Base-by-base conservation (phyloP, 2,888 invertebrate genomes). In the Andrena bucephala region DNA sequence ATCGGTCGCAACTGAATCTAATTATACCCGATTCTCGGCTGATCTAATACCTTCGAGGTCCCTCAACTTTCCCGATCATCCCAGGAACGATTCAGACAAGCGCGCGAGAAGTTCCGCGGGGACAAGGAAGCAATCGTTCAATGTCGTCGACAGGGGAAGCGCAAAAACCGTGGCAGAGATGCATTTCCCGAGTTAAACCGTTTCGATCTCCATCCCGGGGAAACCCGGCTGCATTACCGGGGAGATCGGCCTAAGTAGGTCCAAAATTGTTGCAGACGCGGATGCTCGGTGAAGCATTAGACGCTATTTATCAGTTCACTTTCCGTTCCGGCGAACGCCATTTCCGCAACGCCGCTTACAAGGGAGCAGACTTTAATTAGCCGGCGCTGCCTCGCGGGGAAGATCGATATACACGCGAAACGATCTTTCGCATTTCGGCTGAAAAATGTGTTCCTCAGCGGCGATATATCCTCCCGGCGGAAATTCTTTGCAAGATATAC, bases 251-350 rank as follows among this genome's bases (percentile, higher is more conserved):
- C 65, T 74, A 81, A 78, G 78, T 85, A 81, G 81, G 72, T 73
- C 73, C 76, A 67, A 75, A 86, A 86, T 88, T 88, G 78, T 70
- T 85, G 67, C 62, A 60, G 59, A 69, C 74, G 74, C 86, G 77
- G 77, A 42, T 79, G 85, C 71, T 63, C 52, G 59, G 52, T 84
- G 72, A 85, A 87, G 85, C 86, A 91, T 91, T 89, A 89, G 88
- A 84, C 65, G 77, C 87, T 89, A 90, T 90, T 89, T 89, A 90
- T 90, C 88, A 86, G 89, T 87, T 90, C 88, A 89, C 88, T 91
- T 88, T 84, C 85, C 77, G 85, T 88, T 87, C 72, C 62, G 67
- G n/a, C 77, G 81, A 73, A 71, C 81, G 66, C 74, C 73, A 63
- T 52, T 48, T 59, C 60, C 52, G 50, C 74, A 80, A 84, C 74